phyloP scores from a whole-genome alignment of 1,140 invertebrate genomes.

The Oedothorax gibbosus region DNA sequence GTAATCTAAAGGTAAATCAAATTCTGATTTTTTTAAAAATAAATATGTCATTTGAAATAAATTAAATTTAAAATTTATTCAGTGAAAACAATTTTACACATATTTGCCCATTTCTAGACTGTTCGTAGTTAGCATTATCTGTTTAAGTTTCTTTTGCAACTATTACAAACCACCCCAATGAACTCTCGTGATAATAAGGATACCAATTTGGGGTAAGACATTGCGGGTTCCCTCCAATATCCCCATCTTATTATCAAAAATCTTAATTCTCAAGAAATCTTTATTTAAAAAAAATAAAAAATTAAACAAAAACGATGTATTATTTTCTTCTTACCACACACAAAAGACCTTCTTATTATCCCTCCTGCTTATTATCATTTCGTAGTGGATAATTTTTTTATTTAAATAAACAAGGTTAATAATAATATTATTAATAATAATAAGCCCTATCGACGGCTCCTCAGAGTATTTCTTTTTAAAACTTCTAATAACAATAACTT shows the following conservation, averaged over 20 bases:
- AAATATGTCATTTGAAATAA: too few relatives aligned
- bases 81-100: too few relatives aligned
- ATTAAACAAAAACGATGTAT: too few relatives aligned
- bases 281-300: too few relatives aligned
- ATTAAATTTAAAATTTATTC: too few relatives aligned
- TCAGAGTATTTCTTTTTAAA: constrained; percentile 23
- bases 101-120: too few relatives aligned
- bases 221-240: constrained; percentile 26
- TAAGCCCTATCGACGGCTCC: constrained; percentile 26
- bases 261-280: too few relatives aligned
- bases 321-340: too few relatives aligned
- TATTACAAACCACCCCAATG: background rate
- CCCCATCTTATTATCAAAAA: background rate
- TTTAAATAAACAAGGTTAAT: constrained; percentile 57
- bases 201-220: constrained; percentile 38
- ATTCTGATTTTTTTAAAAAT: too few relatives aligned
- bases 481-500: constrained; percentile 49
- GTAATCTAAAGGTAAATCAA: too few relatives aligned
- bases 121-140: too few relatives aligned
- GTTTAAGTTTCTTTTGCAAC: too few relatives aligned
- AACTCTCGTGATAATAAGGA: constrained; percentile 38
- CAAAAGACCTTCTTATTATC: constrained; percentile 16
- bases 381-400: constrained; percentile 11
- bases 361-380: constrained; percentile 16
- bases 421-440: constrained; percentile 58